Conservation (phyloP, 2,113 vertebrate genomes). For the Cryptotis parvus region DNA sequence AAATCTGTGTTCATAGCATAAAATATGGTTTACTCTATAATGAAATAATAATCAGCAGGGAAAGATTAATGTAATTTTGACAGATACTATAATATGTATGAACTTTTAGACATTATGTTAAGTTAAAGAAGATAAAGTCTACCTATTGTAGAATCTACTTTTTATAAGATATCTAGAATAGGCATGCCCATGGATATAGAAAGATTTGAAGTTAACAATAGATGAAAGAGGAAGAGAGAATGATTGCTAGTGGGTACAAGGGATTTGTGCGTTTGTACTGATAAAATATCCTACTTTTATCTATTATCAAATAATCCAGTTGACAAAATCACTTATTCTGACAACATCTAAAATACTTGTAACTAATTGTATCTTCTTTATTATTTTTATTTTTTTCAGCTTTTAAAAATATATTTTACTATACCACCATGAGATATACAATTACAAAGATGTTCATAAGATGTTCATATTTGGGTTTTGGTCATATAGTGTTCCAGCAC, state of each 20-base stretch:
- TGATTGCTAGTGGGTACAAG: neutral
- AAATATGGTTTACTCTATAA: neutral
- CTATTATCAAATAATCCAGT: neutral
- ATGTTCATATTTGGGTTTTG: too few relatives aligned
- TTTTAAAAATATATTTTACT: too few relatives aligned
- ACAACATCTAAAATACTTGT: neutral
- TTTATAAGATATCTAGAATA: neutral
- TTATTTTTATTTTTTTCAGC: too few relatives aligned
- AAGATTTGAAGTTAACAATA: neutral
- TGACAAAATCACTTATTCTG: neutral
- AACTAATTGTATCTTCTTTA: too few relatives aligned
- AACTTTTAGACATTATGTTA: neutral
- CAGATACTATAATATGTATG: neutral
- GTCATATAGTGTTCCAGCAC: too few relatives aligned
- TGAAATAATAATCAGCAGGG: neutral
- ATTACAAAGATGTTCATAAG: too few relatives aligned
- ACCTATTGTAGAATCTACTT: neutral
- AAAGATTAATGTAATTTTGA: neutral
- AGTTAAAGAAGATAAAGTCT: neutral
- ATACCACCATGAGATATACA: too few relatives aligned
- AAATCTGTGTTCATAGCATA: neutral
- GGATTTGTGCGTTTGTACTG: neutral
- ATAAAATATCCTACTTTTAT: neutral
- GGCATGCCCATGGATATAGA: neutral
- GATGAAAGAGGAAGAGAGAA: neutral